Evolutionary conservation across 2,888 invertebrate genomes (phyloP).

Genomic region (Andricus curvator): DNA sequence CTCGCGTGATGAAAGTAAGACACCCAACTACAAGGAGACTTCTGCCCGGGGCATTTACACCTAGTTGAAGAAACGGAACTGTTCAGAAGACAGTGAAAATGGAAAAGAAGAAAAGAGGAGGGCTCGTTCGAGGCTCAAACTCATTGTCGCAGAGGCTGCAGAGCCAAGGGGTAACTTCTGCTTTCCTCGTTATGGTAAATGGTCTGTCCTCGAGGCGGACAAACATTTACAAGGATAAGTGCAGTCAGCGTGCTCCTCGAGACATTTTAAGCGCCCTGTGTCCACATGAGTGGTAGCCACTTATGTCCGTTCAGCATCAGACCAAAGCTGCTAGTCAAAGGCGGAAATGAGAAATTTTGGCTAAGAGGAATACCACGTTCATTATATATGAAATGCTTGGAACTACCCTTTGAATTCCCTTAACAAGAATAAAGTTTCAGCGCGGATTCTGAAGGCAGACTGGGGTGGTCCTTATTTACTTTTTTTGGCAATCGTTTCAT

Average conservation of each 20-base stretch:
- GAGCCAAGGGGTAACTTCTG: constrained; percentile 62
- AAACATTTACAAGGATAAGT: constrained; percentile 73
- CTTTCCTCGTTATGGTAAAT: constrained; percentile 76
- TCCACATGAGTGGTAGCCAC: constrained; percentile 44
- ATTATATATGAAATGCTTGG: neutral
- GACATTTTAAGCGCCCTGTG: constrained; percentile 66
- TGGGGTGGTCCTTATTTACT: no score
- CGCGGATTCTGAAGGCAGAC: no score
- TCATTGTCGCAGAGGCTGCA: constrained; percentile 60
- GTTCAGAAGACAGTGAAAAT: neutral
- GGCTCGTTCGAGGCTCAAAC: constrained; percentile 43
- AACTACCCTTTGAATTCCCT: neutral
- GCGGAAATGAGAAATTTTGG: neutral
- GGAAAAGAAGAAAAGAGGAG: constrained; percentile 38
- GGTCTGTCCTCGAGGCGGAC: constrained; percentile 71
- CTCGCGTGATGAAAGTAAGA: no score
- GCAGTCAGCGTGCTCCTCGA: constrained; percentile 67
- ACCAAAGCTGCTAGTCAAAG: constrained; percentile 20
- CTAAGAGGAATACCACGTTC: neutral
- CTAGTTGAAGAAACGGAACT: no score
- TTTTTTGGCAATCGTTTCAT: no score
- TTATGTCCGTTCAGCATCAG: constrained; percentile 36
- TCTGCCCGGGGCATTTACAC: no score
- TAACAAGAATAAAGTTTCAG: neutral
- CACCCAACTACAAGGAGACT: no score